phyloP scores from a whole-genome alignment of 2,113 vertebrate species.

The Takifugu flavidus region DNA sequence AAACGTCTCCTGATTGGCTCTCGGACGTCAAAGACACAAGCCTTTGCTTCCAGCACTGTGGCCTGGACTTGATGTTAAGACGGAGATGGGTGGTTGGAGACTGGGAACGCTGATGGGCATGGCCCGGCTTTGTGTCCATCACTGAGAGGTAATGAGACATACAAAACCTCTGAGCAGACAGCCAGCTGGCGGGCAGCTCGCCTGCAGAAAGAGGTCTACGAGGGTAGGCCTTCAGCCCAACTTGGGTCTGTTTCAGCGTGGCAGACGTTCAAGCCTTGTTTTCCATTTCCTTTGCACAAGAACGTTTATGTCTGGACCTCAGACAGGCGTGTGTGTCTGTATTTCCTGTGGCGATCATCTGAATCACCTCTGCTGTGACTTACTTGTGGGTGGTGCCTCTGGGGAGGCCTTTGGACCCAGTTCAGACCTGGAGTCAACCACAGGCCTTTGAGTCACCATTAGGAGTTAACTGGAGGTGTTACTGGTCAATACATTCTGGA shows the following conservation, averaged over 20 bases:
- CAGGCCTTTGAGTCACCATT: no score
- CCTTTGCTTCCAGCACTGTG: slow-evolving; percentile 13
- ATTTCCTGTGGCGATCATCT: slow-evolving; percentile 1
- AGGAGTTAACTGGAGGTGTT: no score
- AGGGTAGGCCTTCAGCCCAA: slow-evolving; percentile 18
- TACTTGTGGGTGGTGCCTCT: neutral
- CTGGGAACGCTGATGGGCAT: slow-evolving; percentile 14
- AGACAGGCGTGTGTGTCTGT: slow-evolving; percentile 18
- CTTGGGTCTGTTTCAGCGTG: slow-evolving; percentile 9
- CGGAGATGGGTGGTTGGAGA: slow-evolving; percentile 17
- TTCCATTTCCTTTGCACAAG: slow-evolving; percentile 43
- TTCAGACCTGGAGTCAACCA: no score
- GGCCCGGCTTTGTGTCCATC: slow-evolving; percentile 36
- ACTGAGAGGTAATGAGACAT: slow-evolving; percentile 46
- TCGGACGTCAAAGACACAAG: slow-evolving; percentile 14
- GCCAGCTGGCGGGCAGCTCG: slow-evolving; percentile 53
- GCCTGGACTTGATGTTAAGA: slow-evolving; percentile 22
- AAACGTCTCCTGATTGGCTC: slow-evolving; percentile 40
- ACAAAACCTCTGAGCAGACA: slow-evolving; percentile 43
- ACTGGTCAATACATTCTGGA: no score
- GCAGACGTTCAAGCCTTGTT: slow-evolving; percentile 29
- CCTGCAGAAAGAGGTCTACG: slow-evolving; percentile 36
- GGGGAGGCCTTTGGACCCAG: slow-evolving; percentile 1
- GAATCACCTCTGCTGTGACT: neutral
- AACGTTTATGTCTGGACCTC: slow-evolving; percentile 18